These are phyloP conservation scores for Atta colombica DNA, from an alignment of 1,140 invertebrate genomes.

Conservation along the genomic window DNA sequence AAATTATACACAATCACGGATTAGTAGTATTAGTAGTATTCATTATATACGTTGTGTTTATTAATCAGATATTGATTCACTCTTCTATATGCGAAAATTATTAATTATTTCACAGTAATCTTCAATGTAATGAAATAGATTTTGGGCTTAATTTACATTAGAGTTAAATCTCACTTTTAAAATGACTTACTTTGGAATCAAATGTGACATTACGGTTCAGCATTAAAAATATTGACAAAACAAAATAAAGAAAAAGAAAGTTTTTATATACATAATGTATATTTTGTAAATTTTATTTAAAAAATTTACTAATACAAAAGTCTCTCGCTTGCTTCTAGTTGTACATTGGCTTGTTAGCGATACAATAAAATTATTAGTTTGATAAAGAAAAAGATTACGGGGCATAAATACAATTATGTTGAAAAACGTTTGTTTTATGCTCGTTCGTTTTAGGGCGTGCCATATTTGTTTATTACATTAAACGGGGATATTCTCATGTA, in stretches of 20 bases:
- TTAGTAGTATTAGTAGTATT: neutral
- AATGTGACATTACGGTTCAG: neutral
- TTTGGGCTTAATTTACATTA: neutral
- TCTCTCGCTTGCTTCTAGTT: neutral
- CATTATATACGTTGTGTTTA: neutral
- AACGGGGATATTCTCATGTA: neutral
- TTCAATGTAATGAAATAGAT: neutral
- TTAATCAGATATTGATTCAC: neutral
- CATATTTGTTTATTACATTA: slow-evolving; percentile 21
- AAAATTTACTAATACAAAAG: neutral
- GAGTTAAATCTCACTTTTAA: neutral
- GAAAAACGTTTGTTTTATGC: neutral
- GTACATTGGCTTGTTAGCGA: neutral
- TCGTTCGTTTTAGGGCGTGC: neutral
- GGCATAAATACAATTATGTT: slow-evolving; percentile 35
- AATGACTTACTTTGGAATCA: neutral
- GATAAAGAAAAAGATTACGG: slow-evolving; percentile 25
- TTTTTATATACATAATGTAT: neutral
- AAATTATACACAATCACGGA: neutral
- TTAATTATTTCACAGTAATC: neutral
- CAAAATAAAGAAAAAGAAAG: neutral
- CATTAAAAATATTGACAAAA: neutral
- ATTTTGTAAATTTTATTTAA: neutral
- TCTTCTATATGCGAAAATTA: neutral
- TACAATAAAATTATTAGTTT: slow-evolving; percentile 12